Conservation (phyloP, 2,113 vertebrate genomes). For the Ptilorrhoa leucosticta region DNA sequence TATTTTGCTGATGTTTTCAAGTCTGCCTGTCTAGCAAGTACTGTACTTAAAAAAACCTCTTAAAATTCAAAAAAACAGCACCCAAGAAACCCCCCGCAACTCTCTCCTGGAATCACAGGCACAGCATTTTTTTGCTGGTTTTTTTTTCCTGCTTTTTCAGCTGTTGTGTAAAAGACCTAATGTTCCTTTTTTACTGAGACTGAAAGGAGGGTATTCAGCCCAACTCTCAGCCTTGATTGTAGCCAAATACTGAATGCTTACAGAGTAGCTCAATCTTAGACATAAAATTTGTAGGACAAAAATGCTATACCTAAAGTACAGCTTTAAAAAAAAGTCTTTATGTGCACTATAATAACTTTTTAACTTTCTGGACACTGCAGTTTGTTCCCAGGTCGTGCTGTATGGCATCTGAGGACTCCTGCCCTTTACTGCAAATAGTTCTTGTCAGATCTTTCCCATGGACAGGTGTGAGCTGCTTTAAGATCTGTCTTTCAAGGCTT, state of each 20-base stretch:
- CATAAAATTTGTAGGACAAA: not conserved
- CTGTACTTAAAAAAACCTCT: not conserved
- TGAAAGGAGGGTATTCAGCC: not conserved
- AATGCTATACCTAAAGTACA: not conserved
- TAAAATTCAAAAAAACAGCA: not conserved
- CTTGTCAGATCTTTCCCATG: not conserved
- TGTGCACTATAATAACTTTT: not conserved
- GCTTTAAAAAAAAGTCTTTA: not conserved
- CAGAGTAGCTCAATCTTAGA: not conserved
- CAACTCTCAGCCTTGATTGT: not conserved
- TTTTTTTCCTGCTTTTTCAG: not conserved
- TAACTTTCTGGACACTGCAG: not conserved
- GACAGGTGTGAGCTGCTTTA: constrained; percentile 22
- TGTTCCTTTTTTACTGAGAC: not conserved
- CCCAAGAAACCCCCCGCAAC: not conserved
- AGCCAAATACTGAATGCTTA: not conserved
- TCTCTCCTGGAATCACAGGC: not conserved
- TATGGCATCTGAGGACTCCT: not conserved
- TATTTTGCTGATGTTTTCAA: constrained; percentile 26
- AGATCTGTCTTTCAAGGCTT: not conserved
- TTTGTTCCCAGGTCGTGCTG: not conserved
- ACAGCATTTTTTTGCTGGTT: not conserved
- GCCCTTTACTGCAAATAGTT: constrained; percentile 23
- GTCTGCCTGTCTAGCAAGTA: not conserved
- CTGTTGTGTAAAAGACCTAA: not conserved